Evolutionary conservation across 2,888 invertebrate genomes (phyloP).

Genomic region (Psylliodes chrysocephalus): DNA sequence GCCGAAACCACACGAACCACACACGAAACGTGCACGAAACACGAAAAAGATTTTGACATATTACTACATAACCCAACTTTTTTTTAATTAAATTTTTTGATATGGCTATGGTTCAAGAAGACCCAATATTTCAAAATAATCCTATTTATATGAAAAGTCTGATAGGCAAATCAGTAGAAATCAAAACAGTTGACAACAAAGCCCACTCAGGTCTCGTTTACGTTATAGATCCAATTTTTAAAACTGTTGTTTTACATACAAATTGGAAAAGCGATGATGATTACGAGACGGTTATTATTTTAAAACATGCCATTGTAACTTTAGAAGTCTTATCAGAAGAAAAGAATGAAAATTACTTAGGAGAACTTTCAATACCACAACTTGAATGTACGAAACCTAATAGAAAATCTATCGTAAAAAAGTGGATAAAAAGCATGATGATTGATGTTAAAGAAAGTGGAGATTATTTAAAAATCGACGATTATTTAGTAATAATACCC

Average conservation of each 20-base stretch:
- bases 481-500: constrained; percentile 59
- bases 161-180: constrained; percentile 54
- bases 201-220: constrained; percentile 53
- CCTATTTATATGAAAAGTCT: constrained; percentile 53
- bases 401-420: constrained; percentile 52
- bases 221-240: constrained; percentile 59
- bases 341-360: constrained; percentile 44
- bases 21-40: no score
- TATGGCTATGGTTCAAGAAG: constrained; percentile 17
- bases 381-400: constrained; percentile 23
- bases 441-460: constrained; percentile 59
- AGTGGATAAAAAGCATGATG: constrained; percentile 59
- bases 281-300: constrained; percentile 45
- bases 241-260: constrained; percentile 55
- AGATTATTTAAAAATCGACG: constrained; percentile 57
- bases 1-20: no score
- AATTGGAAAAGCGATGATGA: constrained; percentile 37
- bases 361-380: constrained; percentile 5
- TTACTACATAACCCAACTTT: neutral
- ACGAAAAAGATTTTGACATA: no score
- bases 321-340: constrained; percentile 49
- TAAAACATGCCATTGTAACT: constrained; percentile 53
- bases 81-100: neutral
- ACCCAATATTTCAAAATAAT: constrained; percentile 50
- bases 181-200: constrained; percentile 52